A percentile compares a stretch with the other conserved stretches of the same genome.
Evolutionary conservation across 2,797 vertebrate genomes (phyloP).

Genomic region (Euthynnus affinis): DNA sequence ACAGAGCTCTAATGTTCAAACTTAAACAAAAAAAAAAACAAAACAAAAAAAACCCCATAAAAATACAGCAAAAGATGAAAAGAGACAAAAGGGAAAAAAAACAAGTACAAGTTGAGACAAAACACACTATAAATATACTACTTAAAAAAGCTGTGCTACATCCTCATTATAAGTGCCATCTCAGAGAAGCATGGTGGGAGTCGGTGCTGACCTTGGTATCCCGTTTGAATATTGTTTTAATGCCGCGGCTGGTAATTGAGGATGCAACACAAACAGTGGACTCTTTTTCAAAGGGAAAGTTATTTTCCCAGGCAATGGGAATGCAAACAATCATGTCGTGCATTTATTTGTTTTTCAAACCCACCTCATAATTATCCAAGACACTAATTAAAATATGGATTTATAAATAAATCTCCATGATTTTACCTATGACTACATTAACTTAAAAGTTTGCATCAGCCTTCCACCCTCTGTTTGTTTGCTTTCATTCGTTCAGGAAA

Average conservation of each 20-base stretch:
- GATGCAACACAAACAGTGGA: slow-evolving; percentile 78
- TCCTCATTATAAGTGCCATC: slow-evolving; percentile 83
- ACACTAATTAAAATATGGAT: slow-evolving; percentile 79
- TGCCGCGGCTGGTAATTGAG: slow-evolving; percentile 79
- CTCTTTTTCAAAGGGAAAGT: slow-evolving; percentile 81
- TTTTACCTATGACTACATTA: slow-evolving; percentile 72
- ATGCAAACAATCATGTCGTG: slow-evolving; percentile 77
- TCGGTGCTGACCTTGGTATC: slow-evolving; percentile 82
- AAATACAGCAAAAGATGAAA: slow-evolving; percentile 70
- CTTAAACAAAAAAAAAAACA: slow-evolving; percentile 31
- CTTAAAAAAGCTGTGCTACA: slow-evolving; percentile 73
- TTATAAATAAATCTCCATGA: slow-evolving; percentile 78
- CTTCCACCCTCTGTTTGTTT: background rate
- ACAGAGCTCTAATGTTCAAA: slow-evolving; percentile 37
- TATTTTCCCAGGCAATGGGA: slow-evolving; percentile 76
- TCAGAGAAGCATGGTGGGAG: slow-evolving; percentile 76
- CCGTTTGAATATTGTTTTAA: slow-evolving; percentile 84
- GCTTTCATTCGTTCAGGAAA: background rate
- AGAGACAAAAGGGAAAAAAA: slow-evolving; percentile 56
- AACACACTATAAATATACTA: slow-evolving; percentile 83
- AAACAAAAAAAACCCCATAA: slow-evolving; percentile 2
- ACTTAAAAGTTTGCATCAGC: slow-evolving; percentile 61
- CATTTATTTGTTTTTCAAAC: slow-evolving; percentile 74
- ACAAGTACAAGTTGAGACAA: slow-evolving; percentile 75
- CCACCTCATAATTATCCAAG: slow-evolving; percentile 75